Evolutionary conservation across 2,888 invertebrate species (phyloP).

Genomic region (Tinea pellionella): DNA sequence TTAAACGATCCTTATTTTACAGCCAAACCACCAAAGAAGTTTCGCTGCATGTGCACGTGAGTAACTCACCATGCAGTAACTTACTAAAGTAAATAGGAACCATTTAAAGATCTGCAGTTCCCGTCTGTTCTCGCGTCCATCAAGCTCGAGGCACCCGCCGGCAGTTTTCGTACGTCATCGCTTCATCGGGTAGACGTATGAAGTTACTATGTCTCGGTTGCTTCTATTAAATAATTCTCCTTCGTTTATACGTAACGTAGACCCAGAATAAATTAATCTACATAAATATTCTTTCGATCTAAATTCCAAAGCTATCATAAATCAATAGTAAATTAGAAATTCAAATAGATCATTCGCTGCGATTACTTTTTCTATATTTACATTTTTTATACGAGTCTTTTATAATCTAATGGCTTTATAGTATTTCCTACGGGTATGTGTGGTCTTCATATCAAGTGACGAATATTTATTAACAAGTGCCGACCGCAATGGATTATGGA

Average conservation of each 20-base stretch:
- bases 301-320: neutral
- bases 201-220: neutral
- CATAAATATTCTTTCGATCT: neutral
- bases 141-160: neutral
- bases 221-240: neutral
- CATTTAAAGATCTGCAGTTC: too few relatives aligned
- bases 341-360: neutral
- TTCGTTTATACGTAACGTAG: neutral
- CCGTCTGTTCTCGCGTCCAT: too few relatives aligned
- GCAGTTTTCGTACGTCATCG: neutral
- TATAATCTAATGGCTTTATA: neutral
- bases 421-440: constrained; percentile 34
- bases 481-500: constrained; percentile 55
- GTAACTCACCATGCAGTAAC: too few relatives aligned
- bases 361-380: neutral
- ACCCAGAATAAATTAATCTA: neutral
- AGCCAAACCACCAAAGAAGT: too few relatives aligned
- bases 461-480: constrained; percentile 54
- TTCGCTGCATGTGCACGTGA: too few relatives aligned
- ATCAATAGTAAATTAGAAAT: neutral
- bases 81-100: too few relatives aligned
- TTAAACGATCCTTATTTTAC: too few relatives aligned
- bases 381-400: neutral
- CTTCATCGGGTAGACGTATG: neutral
- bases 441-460: constrained; percentile 49